A percentile compares a stretch with the other conserved stretches of the same genome.
Conservation (phyloP, 2,797 vertebrate genomes). For the Martes flavigula region DNA sequence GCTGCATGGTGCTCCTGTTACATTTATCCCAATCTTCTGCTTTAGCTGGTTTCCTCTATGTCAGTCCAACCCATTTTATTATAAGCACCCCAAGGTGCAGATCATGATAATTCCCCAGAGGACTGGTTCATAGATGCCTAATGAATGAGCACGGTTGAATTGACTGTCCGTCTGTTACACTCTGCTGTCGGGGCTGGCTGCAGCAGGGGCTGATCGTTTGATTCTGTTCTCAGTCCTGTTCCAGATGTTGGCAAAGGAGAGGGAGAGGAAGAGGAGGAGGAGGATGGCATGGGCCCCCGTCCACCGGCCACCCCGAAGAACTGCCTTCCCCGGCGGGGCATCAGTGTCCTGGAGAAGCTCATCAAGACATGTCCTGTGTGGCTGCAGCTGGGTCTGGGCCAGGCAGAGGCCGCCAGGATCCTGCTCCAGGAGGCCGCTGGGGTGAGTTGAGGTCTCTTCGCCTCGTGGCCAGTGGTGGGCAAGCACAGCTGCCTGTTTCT, state of each 20-base stretch:
- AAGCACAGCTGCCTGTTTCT: rapidly evolving
- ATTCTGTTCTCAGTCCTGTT: conserved; percentile 75
- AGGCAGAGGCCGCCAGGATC: conserved; percentile 82
- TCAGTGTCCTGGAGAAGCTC: conserved; percentile 90
- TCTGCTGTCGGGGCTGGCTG: not conserved
- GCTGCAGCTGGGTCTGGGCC: conserved; percentile 89
- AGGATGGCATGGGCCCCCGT: conserved; percentile 39
- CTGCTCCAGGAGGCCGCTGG: conserved; percentile 88
- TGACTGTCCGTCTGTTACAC: rapidly evolving
- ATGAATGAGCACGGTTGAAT: not conserved
- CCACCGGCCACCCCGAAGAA: conserved; percentile 50
- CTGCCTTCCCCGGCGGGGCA: conserved; percentile 71
- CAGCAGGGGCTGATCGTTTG: not conserved
- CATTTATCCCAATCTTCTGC: not conserved
- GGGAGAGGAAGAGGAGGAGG: conserved; percentile 61
- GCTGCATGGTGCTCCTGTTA: not conserved
- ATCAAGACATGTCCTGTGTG: conserved; percentile 91
- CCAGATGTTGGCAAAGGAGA: conserved; percentile 64
- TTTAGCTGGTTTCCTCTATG: not conserved
- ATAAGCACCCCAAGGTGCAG: not conserved
- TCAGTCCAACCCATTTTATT: not conserved
- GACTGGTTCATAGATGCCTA: not conserved
- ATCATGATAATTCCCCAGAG: not conserved
- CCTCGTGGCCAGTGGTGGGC: rapidly evolving
- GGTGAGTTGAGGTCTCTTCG: conserved; percentile 85